Evolutionary conservation across 2,113 vertebrate species (phyloP).

Genomic region (Edolisoma coerulescens): DNA sequence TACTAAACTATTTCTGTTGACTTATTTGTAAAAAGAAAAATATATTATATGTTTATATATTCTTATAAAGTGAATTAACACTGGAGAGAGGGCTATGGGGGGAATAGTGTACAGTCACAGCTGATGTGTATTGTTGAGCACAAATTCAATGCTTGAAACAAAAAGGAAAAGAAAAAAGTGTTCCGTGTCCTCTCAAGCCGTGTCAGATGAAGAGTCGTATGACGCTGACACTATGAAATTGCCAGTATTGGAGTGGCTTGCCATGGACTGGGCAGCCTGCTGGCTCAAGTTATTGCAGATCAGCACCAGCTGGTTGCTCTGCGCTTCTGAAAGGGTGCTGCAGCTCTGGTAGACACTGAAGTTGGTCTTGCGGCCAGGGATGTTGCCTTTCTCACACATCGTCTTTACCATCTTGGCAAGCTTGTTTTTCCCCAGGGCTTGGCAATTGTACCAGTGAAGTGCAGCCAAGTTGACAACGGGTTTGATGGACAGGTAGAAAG

Average conservation of each 20-base stretch:
- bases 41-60: constrained; percentile 77
- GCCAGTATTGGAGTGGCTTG: constrained; percentile 69
- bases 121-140: constrained; percentile 6
- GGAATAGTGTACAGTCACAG: constrained; percentile 40
- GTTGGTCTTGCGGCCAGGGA: constrained; percentile 83
- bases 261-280: constrained; percentile 80
- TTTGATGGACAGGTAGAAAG: constrained; percentile 85
- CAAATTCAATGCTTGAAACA: neutral
- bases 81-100: constrained; percentile 31
- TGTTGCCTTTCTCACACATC: constrained; percentile 87
- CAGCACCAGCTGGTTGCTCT: constrained; percentile 85
- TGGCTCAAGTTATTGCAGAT: constrained; percentile 86
- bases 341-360: constrained; percentile 88
- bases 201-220: constrained; percentile 83
- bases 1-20: constrained; percentile 80
- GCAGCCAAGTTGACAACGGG: constrained; percentile 82
- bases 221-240: constrained; percentile 83
- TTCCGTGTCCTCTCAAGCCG: constrained; percentile 61
- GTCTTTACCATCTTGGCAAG: constrained; percentile 88
- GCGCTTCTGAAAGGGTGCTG: constrained; percentile 82
- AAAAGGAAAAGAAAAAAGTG: neutral
- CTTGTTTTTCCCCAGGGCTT: constrained; percentile 85
- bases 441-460: constrained; percentile 85
- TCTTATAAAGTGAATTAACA: constrained; percentile 75
- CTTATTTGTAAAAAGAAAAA: constrained; percentile 76